A percentile compares a stretch with the other conserved stretches of the same genome.
Evolutionary conservation across 1,140 invertebrate genomes (phyloP).

Genomic region (Bombus consobrinus): DNA sequence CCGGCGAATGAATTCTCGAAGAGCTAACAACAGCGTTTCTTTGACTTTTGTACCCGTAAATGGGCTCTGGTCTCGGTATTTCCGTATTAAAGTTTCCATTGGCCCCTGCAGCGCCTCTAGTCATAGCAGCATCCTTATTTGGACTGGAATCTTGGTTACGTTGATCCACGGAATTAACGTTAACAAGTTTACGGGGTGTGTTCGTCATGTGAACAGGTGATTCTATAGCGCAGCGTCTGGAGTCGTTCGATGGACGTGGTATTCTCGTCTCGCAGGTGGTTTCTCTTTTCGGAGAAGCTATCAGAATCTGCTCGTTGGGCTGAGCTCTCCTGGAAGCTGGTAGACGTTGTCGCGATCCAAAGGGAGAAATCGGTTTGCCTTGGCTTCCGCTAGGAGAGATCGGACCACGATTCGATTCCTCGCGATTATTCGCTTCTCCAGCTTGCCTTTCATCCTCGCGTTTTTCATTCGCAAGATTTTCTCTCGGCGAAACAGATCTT

Average conservation of each 20-base stretch:
- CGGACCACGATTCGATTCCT: neutral
- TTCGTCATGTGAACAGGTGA: constrained; percentile 74
- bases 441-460: neutral
- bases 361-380: neutral
- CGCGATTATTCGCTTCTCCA: neutral
- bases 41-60: constrained; percentile 54
- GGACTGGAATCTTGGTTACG: constrained; percentile 14
- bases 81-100: neutral
- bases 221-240: constrained; percentile 54
- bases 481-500: neutral
- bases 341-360: neutral
- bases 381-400: constrained; percentile 8
- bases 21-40: neutral
- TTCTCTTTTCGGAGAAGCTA: constrained; percentile 79
- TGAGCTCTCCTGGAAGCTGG: constrained; percentile 66
- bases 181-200: constrained; percentile 55
- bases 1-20: neutral
- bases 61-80: constrained; percentile 65
- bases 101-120: neutral
- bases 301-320: constrained; percentile 78
- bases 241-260: constrained; percentile 56
- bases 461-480: neutral
- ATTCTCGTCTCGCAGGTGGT: constrained; percentile 61
- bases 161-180: neutral
- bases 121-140: neutral